phyloP scores from a whole-genome alignment of 2,797 vertebrate genomes.

The Pseudopleuronectes americanus region DNA sequence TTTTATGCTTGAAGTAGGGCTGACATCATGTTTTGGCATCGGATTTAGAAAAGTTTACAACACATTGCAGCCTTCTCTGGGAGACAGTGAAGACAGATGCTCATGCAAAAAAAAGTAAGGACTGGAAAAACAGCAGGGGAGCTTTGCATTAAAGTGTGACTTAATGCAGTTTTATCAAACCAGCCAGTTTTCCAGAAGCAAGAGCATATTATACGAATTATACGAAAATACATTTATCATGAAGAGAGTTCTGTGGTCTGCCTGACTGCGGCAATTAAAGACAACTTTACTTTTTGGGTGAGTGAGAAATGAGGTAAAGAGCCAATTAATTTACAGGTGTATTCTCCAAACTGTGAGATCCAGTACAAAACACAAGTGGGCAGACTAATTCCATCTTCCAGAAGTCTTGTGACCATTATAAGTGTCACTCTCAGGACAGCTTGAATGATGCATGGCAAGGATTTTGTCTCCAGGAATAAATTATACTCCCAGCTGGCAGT shows the following conservation, averaged over 20 bases:
- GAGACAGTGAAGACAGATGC: conserved; percentile 38
- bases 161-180: conserved; percentile 74
- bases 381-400: conserved; percentile 14
- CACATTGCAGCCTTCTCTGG: conserved; percentile 36
- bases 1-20: conserved; percentile 13
- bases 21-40: conserved; percentile 45
- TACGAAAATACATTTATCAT: conserved; percentile 20
- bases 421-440: conserved; percentile 43
- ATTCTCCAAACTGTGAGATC: conserved; percentile 2
- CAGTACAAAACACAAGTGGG: conserved; percentile 5
- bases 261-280: not conserved
- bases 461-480: conserved; percentile 55
- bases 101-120: conserved; percentile 26
- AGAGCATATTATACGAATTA: conserved; percentile 1
- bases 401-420: conserved; percentile 44
- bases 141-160: conserved; percentile 61
- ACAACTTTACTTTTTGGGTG: not conserved
- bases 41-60: conserved; percentile 35
- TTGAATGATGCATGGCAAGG: conserved; percentile 28
- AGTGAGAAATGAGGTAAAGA: not conserved
- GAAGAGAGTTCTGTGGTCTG: conserved; percentile 8
- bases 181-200: conserved; percentile 38
- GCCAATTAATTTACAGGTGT: not conserved
- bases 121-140: conserved; percentile 52
- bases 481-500: conserved; percentile 61